A percentile compares a stretch with the other conserved stretches of the same genome.
Evolutionary conservation across 2,797 vertebrate genomes (phyloP).

Genomic region (Sphenopsis melanotis): DNA sequence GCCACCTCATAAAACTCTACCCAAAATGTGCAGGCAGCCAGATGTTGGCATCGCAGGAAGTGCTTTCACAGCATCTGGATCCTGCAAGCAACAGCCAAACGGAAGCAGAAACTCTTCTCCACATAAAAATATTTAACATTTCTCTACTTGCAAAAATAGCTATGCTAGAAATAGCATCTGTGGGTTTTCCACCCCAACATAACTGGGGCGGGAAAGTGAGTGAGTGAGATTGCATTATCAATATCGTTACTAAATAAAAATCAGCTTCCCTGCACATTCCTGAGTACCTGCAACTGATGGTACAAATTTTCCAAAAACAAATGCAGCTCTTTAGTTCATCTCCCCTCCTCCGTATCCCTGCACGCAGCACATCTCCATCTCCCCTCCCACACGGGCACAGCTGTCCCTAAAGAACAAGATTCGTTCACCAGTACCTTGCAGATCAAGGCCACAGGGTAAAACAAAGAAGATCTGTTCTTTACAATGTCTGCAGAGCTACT

Average conservation of each 20-base stretch:
- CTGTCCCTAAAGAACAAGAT: not conserved
- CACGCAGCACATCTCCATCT: rapidly evolving
- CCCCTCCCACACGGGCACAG: not conserved
- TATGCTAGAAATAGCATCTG: rapidly evolving
- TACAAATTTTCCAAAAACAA: not conserved
- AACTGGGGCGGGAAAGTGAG: not conserved
- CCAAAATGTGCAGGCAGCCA: constrained; percentile 8
- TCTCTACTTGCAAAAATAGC: not conserved
- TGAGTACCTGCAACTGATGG: not conserved
- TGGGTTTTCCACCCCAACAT: not conserved
- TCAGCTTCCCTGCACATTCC: not conserved
- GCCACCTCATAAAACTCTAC: constrained; percentile 16
- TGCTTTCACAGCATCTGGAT: constrained; percentile 30
- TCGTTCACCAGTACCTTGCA: not conserved
- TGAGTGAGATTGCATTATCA: not conserved
- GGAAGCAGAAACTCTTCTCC: not conserved
- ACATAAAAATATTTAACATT: rapidly evolving
- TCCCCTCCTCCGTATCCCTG: not conserved
- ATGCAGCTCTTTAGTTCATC: not conserved
- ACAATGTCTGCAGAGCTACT: not conserved
- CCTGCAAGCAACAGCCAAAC: not conserved
- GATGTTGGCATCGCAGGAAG: constrained; percentile 14
- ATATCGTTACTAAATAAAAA: not conserved
- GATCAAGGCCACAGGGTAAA: not conserved
- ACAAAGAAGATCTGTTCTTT: not conserved